phyloP scores from a whole-genome alignment of 2,113 vertebrate species.

The Leiothrix lutea region DNA sequence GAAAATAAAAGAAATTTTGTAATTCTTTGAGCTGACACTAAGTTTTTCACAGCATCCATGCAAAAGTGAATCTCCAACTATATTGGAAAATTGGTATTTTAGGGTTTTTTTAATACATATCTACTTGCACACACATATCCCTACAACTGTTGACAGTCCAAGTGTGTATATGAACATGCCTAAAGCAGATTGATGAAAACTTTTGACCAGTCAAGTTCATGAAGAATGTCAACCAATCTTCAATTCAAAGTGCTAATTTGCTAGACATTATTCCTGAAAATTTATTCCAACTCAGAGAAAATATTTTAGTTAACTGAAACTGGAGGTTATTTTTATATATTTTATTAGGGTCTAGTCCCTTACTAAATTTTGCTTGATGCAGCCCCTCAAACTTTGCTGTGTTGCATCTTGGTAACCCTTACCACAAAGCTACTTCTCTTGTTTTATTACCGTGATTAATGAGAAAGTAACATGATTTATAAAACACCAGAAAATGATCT shows the following conservation, averaged over 20 bases:
- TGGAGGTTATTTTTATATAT: not conserved
- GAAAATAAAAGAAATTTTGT: not conserved
- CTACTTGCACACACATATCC: not conserved
- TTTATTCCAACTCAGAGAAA: not conserved
- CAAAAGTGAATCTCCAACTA: not conserved
- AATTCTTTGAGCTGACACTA: not conserved
- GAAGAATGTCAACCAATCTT: not conserved
- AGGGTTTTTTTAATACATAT: not conserved
- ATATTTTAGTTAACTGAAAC: not conserved
- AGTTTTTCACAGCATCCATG: not conserved
- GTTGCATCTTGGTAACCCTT: not conserved
- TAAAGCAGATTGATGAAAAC: not conserved
- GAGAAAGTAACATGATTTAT: not conserved
- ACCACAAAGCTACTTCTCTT: not conserved
- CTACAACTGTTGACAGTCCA: not conserved
- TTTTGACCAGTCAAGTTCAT: not conserved
- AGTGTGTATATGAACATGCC: fast-evolving
- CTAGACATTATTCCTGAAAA: not conserved
- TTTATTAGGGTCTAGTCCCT: not conserved
- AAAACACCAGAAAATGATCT: not conserved
- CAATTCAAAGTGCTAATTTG: not conserved
- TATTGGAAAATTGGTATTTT: fast-evolving
- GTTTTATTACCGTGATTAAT: not conserved
- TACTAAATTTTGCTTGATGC: not conserved
- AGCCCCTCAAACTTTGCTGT: not conserved